A percentile compares a stretch with the other conserved stretches of the same genome.
These are phyloP conservation scores for Campoplex nolae DNA, from an alignment of 2,888 invertebrate species.

Conservation along the genomic window DNA sequence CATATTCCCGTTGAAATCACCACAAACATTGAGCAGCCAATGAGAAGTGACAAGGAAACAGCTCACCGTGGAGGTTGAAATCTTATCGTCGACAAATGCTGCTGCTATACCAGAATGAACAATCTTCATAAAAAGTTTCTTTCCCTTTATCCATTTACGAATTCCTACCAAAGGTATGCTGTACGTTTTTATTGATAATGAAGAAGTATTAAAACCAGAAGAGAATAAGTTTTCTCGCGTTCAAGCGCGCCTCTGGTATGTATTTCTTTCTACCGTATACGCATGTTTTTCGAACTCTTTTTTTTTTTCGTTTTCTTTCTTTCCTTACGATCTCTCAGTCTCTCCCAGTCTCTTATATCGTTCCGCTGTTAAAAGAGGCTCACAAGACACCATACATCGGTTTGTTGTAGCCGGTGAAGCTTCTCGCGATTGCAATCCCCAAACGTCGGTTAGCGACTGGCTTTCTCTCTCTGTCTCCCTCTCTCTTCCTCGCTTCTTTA, in stretches of 20 bases:
- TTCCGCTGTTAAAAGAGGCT: background rate
- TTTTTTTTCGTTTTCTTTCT: background rate
- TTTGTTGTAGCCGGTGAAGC: conserved; percentile 24
- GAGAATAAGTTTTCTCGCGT: conserved; percentile 30
- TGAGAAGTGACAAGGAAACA: too few species aligned
- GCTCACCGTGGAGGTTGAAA: background rate
- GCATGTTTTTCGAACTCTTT: conserved; percentile 32
- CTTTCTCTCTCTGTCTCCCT: conserved; percentile 15
- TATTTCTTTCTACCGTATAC: conserved; percentile 54
- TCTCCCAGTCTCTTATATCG: conserved; percentile 16
- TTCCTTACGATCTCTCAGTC: background rate
- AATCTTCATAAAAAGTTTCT: background rate
- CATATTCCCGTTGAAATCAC: background rate
- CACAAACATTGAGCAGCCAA: background rate
- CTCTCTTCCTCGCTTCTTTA: background rate
- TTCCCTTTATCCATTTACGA: background rate
- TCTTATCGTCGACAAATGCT: background rate
- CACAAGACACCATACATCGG: conserved; percentile 7
- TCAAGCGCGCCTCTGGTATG: conserved; percentile 52
- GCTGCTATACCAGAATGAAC: background rate
- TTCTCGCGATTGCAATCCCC: conserved; percentile 23
- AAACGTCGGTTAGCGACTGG: conserved; percentile 20
- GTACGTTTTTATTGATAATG: conserved; percentile 71
- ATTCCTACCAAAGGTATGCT: conserved; percentile 25
- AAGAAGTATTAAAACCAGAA: conserved; percentile 47